Evolutionary conservation across 1,140 invertebrate genomes (phyloP).

Genomic region (Trissolcus basalis): DNA sequence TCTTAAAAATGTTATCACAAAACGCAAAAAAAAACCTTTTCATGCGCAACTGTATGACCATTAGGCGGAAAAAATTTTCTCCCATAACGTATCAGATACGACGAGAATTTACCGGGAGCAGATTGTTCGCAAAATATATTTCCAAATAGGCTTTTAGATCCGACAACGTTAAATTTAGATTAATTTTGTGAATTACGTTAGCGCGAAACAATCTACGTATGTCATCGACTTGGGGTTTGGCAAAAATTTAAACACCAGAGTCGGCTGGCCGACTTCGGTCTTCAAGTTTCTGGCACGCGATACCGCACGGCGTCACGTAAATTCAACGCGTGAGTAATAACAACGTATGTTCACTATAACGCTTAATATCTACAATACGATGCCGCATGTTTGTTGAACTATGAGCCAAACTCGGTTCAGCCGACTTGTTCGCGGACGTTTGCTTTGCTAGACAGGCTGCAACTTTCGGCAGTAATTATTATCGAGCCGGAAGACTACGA

Average conservation of each 20-base stretch:
- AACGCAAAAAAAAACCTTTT: too few relatives aligned
- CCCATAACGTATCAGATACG: too few relatives aligned
- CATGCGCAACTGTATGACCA: too few relatives aligned
- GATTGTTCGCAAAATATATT: too few relatives aligned
- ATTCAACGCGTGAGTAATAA: constrained; percentile 53
- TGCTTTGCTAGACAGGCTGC: constrained; percentile 47
- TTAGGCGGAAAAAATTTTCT: too few relatives aligned
- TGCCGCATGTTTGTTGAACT: constrained; percentile 57
- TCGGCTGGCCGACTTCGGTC: constrained; percentile 47
- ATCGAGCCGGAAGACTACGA: constrained; percentile 44
- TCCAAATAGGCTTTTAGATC: neutral
- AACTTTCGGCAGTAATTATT: constrained; percentile 50
- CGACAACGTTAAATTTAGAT: constrained; percentile 31
- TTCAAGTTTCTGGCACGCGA: constrained; percentile 67
- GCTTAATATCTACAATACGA: constrained; percentile 47
- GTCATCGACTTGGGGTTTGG: constrained; percentile 53
- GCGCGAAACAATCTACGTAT: constrained; percentile 37
- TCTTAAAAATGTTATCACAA: too few relatives aligned
- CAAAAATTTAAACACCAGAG: too few relatives aligned
- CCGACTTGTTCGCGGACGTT: constrained; percentile 58
- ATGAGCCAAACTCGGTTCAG: constrained; percentile 58
- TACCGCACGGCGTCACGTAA: constrained; percentile 68
- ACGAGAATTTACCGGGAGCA: too few relatives aligned
- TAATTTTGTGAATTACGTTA: constrained; percentile 33
- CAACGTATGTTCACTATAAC: constrained; percentile 43